These are phyloP conservation scores for Eledone cirrhosa DNA, from an alignment of 2,888 invertebrate species.

Conservation along the genomic window DNA sequence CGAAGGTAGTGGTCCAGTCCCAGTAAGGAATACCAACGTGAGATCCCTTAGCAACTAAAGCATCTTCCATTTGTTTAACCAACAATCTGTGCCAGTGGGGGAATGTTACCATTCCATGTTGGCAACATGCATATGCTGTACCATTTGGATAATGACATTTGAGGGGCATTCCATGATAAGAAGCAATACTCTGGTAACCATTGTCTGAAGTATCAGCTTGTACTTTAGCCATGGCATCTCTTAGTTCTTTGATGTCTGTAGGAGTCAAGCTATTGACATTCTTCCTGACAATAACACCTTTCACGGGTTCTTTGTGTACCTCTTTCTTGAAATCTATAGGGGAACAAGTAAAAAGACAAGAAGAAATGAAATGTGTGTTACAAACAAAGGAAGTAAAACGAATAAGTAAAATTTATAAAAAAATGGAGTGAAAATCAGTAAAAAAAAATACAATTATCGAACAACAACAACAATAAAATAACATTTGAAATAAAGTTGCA, in stretches of 20 bases:
- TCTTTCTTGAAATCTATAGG: background rate
- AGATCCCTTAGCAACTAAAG: conserved; percentile 36
- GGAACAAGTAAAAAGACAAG: background rate
- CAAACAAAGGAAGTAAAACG: background rate
- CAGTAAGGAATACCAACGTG: conserved; percentile 38
- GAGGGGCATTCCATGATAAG: conserved; percentile 29
- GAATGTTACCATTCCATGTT: conserved; percentile 40
- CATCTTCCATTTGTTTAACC: conserved; percentile 40
- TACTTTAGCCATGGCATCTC: conserved; percentile 19
- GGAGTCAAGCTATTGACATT: conserved; percentile 25
- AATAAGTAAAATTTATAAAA: background rate
- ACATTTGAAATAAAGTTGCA: background rate
- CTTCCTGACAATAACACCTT: conserved; percentile 23
- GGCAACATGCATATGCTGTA: conserved; percentile 39
- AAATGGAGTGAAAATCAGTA: background rate
- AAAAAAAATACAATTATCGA: background rate
- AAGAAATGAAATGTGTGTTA: background rate
- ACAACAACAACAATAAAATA: background rate
- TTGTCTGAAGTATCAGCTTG: conserved; percentile 20
- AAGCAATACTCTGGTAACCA: conserved; percentile 28
- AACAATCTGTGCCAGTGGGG: conserved; percentile 39
- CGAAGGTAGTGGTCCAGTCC: conserved; percentile 39
- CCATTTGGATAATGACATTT: conserved; percentile 25
- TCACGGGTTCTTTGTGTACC: background rate
- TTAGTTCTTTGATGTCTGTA: conserved; percentile 23